Percentiles rank a stretch among this genome's conserved stretches.
Evolutionary conservation across 2,888 invertebrate species (phyloP).

Genomic region (Cephus pygmeus): DNA sequence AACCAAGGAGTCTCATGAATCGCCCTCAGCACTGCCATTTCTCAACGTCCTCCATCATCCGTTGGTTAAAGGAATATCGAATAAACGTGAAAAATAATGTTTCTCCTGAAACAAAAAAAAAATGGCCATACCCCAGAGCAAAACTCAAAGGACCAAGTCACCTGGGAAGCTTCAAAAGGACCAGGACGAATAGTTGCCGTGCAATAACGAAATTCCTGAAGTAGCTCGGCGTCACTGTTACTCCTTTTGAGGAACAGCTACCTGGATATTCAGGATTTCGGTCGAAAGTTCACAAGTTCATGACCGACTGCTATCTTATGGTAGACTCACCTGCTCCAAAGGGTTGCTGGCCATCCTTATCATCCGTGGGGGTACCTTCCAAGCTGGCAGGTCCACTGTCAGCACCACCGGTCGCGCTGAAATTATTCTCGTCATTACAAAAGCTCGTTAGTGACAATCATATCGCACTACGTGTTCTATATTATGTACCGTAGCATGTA

Average conservation of each 20-base stretch:
- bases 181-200: background rate
- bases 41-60: background rate
- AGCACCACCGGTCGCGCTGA: slow-evolving; percentile 90
- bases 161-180: background rate
- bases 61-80: background rate
- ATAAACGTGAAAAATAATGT: background rate
- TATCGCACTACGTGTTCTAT: slow-evolving; percentile 1
- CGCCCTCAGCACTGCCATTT: background rate
- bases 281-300: background rate
- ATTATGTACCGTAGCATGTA: slow-evolving; percentile 33
- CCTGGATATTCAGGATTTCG: background rate
- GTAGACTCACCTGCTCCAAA: slow-evolving; percentile 77
- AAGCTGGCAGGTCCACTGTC: slow-evolving; percentile 87
- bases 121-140: background rate
- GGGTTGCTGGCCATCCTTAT: slow-evolving; percentile 77
- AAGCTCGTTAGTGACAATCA: background rate
- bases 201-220: background rate
- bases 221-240: background rate
- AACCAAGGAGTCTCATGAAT: background rate
- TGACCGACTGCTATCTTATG: background rate
- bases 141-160: background rate
- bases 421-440: slow-evolving; percentile 27
- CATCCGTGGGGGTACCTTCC: slow-evolving; percentile 82
- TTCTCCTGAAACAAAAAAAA: background rate
- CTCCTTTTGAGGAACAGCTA: background rate